phyloP scores from a whole-genome alignment of 1,140 invertebrate genomes.

The Lutraria rhynchaena region DNA sequence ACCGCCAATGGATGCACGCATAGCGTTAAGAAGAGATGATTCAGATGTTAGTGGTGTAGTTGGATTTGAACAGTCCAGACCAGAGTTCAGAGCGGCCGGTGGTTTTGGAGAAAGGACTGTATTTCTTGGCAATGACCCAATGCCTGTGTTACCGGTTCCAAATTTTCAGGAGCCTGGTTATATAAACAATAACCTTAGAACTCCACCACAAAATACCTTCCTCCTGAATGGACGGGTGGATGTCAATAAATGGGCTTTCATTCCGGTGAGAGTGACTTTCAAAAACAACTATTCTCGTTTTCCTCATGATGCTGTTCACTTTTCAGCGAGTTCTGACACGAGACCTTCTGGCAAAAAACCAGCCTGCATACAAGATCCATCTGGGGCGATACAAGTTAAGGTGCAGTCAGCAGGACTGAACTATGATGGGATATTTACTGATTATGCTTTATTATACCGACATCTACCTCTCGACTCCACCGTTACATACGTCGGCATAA shows the following conservation, averaged over 20 bases:
- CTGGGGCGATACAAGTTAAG: conserved; percentile 6
- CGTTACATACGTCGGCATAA: conserved; percentile 13
- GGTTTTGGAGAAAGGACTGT: background rate
- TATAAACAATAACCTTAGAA: background rate
- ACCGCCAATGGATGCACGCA: background rate
- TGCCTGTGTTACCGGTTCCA: conserved; percentile 14
- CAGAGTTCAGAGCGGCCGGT: background rate
- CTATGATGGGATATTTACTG: conserved; percentile 29
- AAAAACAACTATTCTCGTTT: background rate
- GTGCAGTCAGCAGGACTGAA: conserved; percentile 33
- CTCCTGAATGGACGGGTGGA: background rate
- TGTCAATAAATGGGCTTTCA: conserved; percentile 6
- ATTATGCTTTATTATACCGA: conserved; percentile 12
- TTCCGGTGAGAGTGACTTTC: conserved; percentile 18
- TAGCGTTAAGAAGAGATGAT: too few species aligned
- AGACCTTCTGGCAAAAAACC: background rate
- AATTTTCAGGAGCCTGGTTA: background rate
- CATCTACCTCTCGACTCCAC: background rate
- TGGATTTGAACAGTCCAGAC: background rate
- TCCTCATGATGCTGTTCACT: background rate
- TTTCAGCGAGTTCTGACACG: too few species aligned
- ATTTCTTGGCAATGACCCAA: conserved; percentile 1
- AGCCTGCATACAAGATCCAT: background rate
- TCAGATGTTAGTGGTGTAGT: background rate
- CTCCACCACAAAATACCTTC: background rate